These are phyloP conservation scores for Stenoptilia bipunctidactyla DNA, from an alignment of 2,888 invertebrate genomes.

Conservation along the genomic window DNA sequence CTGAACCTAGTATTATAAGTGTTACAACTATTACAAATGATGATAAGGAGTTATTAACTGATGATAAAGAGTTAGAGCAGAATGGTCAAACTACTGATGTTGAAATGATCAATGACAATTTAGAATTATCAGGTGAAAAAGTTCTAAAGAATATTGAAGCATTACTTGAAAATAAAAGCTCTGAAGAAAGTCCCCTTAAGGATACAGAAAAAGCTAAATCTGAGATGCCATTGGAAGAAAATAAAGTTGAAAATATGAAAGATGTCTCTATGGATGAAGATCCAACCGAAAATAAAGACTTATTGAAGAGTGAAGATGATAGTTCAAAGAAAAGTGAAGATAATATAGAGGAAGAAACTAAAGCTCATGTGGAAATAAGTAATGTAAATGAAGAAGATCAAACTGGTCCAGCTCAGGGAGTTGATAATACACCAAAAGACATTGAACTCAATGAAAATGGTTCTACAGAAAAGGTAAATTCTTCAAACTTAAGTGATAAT, in stretches of 20 bases:
- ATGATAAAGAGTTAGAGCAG: conserved; percentile 13
- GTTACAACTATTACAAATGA: background rate
- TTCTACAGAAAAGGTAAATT: too few relatives aligned
- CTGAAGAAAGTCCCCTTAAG: conserved; percentile 6
- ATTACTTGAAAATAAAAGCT: conserved; percentile 2
- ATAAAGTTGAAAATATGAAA: conserved; percentile 12
- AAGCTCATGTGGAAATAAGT: conserved; percentile 6
- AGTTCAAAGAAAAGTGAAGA: too few relatives aligned
- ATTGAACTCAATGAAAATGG: too few relatives aligned
- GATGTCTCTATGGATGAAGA: conserved; percentile 14
- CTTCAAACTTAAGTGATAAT: too few relatives aligned
- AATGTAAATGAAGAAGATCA: too few relatives aligned
- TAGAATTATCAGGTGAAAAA: conserved; percentile 2
- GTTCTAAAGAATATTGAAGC: conserved; percentile 4
- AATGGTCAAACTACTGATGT: conserved; percentile 1
- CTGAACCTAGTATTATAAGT: conserved; percentile 1
- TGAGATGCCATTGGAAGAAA: conserved; percentile 9
- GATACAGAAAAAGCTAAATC: conserved; percentile 4
- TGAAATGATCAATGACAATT: background rate
- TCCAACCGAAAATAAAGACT: conserved; percentile 12
- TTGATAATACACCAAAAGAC: too few relatives aligned
- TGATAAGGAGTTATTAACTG: conserved; percentile 14
- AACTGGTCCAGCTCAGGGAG: too few relatives aligned
- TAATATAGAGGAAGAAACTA: conserved; percentile 1
- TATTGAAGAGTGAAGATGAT: too few relatives aligned